phyloP scores from a whole-genome alignment of 1,140 invertebrate species.

The Caenorhabditis latens region DNA sequence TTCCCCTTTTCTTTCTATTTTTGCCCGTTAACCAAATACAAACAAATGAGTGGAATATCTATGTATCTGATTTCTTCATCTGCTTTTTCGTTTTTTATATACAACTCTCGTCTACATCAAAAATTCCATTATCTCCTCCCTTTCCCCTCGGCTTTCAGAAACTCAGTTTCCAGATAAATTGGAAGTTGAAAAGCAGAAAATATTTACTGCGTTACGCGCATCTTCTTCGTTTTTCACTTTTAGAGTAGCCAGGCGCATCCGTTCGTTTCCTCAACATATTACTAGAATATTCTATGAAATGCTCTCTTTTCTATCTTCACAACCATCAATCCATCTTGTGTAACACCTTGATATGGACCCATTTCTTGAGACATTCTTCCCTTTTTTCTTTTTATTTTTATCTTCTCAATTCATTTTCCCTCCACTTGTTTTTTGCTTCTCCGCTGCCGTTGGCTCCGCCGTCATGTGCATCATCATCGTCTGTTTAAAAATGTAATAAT shows the following conservation, averaged over 20 bases:
- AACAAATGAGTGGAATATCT: constrained; percentile 45
- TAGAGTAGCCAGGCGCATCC: constrained; percentile 28
- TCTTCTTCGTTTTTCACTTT: constrained; percentile 22
- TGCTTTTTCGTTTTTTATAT: neutral
- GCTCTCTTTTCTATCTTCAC: neutral
- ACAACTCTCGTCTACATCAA: constrained; percentile 28
- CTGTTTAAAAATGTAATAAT: constrained; percentile 56
- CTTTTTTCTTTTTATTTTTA: neutral
- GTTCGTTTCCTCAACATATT: constrained; percentile 37
- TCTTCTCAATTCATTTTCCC: constrained; percentile 15
- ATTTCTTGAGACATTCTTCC: neutral
- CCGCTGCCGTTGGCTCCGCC: constrained; percentile 12
- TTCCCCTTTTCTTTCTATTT: constrained; percentile 1
- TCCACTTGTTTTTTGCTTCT: neutral
- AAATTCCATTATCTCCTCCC: constrained; percentile 11
- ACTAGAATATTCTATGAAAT: constrained; percentile 53
- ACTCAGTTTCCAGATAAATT: constrained; percentile 8
- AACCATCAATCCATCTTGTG: neutral
- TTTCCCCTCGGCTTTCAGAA: neutral
- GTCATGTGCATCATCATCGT: constrained; percentile 51
- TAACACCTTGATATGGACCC: constrained; percentile 40
- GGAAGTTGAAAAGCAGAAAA: constrained; percentile 11
- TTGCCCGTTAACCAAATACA: constrained; percentile 42
- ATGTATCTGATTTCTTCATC: constrained; percentile 23
- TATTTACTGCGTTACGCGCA: constrained; percentile 52